These are phyloP conservation scores for Cliona cf. orientalis DNA, from an alignment of 37 sponge, comb jelly and placozoan species.

Conservation along the genomic window DNA sequence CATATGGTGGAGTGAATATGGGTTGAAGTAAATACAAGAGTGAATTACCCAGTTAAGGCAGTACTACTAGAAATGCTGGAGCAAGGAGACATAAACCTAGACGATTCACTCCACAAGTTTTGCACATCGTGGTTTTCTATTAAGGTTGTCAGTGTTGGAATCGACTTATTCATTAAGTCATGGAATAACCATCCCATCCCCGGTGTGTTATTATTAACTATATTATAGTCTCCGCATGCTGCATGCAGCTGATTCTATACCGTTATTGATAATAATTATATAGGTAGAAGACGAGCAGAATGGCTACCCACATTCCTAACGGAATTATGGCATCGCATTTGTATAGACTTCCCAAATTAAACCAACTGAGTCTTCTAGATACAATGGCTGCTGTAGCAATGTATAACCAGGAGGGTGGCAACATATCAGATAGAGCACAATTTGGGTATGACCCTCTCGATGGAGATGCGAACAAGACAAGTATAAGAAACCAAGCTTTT, in stretches of 20 bases:
- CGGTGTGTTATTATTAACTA: neutral
- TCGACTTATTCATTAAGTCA: neutral
- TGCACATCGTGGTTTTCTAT: slow-evolving; percentile 63
- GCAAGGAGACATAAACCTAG: slow-evolving; percentile 22
- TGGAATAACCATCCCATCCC: slow-evolving; percentile 5
- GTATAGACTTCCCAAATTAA: slow-evolving; percentile 18
- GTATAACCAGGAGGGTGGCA: slow-evolving; percentile 22
- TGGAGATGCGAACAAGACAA: neutral
- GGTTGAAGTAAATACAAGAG: slow-evolving; percentile 62
- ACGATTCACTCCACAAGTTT: slow-evolving; percentile 17
- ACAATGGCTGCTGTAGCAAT: neutral
- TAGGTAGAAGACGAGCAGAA: neutral
- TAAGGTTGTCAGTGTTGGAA: slow-evolving; percentile 15
- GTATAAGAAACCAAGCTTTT: slow-evolving; percentile 23
- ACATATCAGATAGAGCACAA: neutral
- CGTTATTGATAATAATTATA: neutral
- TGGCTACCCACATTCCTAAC: neutral
- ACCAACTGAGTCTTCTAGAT: neutral
- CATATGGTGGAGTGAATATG: slow-evolving; percentile 54
- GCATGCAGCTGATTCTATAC: neutral
- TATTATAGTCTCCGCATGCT: neutral
- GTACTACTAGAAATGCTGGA: slow-evolving; percentile 32
- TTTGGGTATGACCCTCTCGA: slow-evolving; percentile 34
- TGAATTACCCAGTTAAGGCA: slow-evolving; percentile 68
- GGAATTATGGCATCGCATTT: neutral